Evolutionary conservation across 2,797 vertebrate species (phyloP).

Genomic region (Nyctibius grandis): DNA sequence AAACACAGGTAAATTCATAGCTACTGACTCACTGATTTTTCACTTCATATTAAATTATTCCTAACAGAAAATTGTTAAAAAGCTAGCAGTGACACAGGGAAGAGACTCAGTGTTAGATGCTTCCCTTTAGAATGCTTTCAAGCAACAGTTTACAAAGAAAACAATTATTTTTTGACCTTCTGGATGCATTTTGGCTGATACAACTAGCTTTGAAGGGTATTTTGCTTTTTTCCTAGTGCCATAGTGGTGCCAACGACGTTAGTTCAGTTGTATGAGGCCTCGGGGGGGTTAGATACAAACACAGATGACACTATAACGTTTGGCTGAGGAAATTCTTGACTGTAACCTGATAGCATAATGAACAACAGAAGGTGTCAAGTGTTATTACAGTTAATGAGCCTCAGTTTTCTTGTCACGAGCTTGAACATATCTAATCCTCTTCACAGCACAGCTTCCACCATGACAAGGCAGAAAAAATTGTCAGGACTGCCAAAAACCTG

Average conservation of each 20-base stretch:
- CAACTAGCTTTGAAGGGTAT: not conserved
- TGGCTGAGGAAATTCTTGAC: slow-evolving; percentile 19
- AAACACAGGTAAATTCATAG: not conserved
- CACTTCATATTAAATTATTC: not conserved
- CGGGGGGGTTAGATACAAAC: not conserved
- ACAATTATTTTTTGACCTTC: not conserved
- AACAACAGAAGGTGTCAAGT: slow-evolving; percentile 32
- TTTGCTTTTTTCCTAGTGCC: not conserved
- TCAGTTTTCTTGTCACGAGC: slow-evolving; percentile 49
- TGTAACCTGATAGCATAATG: slow-evolving; percentile 3
- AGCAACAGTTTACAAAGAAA: not conserved
- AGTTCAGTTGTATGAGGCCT: not conserved
- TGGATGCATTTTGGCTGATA: not conserved
- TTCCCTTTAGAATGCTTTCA: not conserved
- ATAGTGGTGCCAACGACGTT: not conserved
- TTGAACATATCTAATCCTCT: slow-evolving; percentile 23
- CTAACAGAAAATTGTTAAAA: not conserved
- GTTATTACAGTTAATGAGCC: slow-evolving; percentile 41
- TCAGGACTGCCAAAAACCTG: not conserved
- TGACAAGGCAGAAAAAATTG: not conserved
- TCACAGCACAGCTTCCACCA: not conserved
- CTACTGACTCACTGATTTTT: not conserved
- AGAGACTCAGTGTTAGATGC: not conserved
- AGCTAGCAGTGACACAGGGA: not conserved
- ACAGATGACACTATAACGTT: not conserved